Conservation (phyloP, 2,113 vertebrate species). For the Phalacrocorax pelagicus region DNA sequence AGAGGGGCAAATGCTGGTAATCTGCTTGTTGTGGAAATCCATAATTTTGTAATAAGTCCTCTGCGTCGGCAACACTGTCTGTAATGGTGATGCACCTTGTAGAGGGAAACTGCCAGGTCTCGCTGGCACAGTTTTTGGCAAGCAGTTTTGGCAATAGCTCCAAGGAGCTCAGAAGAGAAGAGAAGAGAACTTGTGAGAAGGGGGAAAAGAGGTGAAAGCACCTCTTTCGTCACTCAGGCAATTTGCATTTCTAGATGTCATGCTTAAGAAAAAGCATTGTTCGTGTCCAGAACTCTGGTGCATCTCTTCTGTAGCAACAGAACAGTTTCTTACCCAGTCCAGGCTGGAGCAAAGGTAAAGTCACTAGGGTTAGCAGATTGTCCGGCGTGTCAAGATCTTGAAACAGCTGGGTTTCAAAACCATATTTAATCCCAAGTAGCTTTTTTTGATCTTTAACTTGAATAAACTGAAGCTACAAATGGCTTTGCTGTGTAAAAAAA, state of each 20-base stretch:
- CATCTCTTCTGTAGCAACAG: neutral
- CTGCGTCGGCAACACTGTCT: accelerated
- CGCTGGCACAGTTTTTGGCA: neutral
- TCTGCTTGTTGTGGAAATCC: neutral
- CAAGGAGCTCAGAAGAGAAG: neutral
- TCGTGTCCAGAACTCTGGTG: too few relatives aligned
- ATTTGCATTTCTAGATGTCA: neutral
- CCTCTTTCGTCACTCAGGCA: neutral
- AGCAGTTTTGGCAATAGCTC: neutral
- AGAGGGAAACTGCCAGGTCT: neutral
- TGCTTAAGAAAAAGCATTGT: neutral
- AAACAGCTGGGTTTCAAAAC: neutral
- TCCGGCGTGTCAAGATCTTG: neutral
- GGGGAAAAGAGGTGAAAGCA: neutral
- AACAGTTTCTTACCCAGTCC: neutral
- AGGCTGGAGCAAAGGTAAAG: neutral
- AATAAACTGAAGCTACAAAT: neutral
- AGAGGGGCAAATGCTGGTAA: neutral
- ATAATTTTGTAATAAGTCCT: neutral
- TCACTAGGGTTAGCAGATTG: neutral
- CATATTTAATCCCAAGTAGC: neutral
- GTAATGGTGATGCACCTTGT: accelerated
- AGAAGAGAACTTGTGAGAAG: neutral
- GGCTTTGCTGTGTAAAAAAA: neutral
- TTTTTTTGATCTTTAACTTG: neutral